Evolutionary conservation across 2,113 vertebrate genomes (phyloP), one percentile per base, ranked within the genome.

Genomic region (Tringa solitaria): DNA sequence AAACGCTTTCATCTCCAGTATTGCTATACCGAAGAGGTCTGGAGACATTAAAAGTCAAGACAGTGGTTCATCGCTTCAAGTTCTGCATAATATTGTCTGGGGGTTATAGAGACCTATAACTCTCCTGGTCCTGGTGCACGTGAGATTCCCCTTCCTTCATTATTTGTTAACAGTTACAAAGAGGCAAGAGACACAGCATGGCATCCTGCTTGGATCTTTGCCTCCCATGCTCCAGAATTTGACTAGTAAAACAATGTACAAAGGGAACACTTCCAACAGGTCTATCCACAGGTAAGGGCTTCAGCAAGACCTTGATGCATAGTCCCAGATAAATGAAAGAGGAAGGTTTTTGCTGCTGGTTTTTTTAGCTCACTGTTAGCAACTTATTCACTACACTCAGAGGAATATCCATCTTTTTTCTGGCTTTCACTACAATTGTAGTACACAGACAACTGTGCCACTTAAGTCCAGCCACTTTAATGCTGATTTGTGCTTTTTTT

Each of bases 401-500:
- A 92, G 89, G 81, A 87, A 90, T 84, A 93, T 13, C 41, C 26
- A 6, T 89, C 2, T 27, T 59, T 90, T 64, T 78, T 80, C 78
- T 64, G 35, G 67, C 69, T 95, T 96, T 93, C 92, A 95, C 19
- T 74, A 68, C 13, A 6, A 78, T 63, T 84, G 26, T 63, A 24
- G 18, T 87, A 39, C 26, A 15, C 3, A 22, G 67, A 85, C 73
- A 96, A 93, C 77, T 89, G 90, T 65, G 54, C 84, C 59, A 32
- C 46, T 89, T 77, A 53, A 92, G 60, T 83, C 70, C 84, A 90
- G 77, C 64, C 70, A 86, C 94, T 95, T 89, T 75, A 90, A 77
- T 33, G 14, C 94, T 94, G 92, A 95, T 96, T 92, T 97, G 87
- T 95, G 76, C 79, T 56, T 67, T 45, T 50, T 67, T 33, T 7